Evolutionary conservation across 2,888 invertebrate species (phyloP).

Genomic region (Ophioninae sp.): DNA sequence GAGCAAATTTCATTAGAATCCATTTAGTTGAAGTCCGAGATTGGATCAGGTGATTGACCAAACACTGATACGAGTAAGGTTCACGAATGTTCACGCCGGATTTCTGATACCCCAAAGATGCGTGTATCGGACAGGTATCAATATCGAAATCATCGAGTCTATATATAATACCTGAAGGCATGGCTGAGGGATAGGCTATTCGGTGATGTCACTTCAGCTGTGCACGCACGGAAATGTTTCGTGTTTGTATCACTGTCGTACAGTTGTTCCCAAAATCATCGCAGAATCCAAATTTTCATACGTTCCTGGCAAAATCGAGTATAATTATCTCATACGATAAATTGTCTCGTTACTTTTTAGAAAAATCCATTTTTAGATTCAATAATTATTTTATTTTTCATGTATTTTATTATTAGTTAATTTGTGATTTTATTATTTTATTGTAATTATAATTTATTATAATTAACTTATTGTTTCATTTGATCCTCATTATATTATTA

Average conservation of each 20-base stretch:
- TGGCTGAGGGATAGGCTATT: background rate
- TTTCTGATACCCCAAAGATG: background rate
- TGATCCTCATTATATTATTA: too few relatives aligned
- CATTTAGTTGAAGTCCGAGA: background rate
- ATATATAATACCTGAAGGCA: background rate
- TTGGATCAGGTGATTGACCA: background rate
- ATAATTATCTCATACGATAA: background rate
- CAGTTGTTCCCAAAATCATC: background rate
- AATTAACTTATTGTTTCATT: too few relatives aligned
- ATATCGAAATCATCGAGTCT: conserved; percentile 19
- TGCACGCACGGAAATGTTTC: background rate
- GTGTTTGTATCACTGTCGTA: background rate
- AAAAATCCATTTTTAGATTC: background rate
- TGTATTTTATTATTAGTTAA: too few relatives aligned
- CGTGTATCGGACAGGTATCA: conserved; percentile 9
- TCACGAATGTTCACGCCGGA: background rate
- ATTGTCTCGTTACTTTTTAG: background rate
- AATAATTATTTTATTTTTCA: background rate
- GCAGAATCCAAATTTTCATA: background rate
- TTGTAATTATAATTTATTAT: too few relatives aligned
- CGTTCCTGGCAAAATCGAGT: background rate
- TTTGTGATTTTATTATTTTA: too few relatives aligned
- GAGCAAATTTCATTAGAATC: background rate
- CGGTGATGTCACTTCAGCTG: background rate
- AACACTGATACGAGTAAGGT: background rate